Base-by-base conservation (phyloP, 1,140 invertebrate species). In the Nasonia vitripennis region DNA sequence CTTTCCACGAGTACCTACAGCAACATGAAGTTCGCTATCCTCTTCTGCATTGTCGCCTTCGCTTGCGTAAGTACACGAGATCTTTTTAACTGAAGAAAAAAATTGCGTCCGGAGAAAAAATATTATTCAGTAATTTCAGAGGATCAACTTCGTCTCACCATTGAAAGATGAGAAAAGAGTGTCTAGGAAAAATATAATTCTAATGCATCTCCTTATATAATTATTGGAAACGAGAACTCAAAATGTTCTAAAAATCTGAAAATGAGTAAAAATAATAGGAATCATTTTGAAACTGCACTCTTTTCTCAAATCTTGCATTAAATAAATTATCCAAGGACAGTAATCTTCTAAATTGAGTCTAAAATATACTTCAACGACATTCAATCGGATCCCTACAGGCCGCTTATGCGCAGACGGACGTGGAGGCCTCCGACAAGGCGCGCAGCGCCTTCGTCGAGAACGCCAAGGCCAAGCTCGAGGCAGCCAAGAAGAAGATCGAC, bases 11-110 rank as follows among this genome's bases (percentile, higher is more conserved):
- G 48, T 51, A 14, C 17, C 55, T n/a, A 3, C 14, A 62, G 17
- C 55, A 90, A 88, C 89, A 31, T 78, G 17, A 89, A 87, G 78
- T 20, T 81, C 14, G 31, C 41, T 1, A 34, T 88, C 23, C 20
- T 87, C 37, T 45, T 87, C 34, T 90, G 81, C 41, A 1, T 87
- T 2, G 10, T 83, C 34, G 67, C 85, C 23, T 3, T 81, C 12
- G 67, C 71, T 37, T 81, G 75, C 20, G 90, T 90, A 87, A 89
- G 90, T 89, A 84, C 51, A 27, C 34, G 14, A 31, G 10, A 71
- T 71, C 14, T 71, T 71, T 34, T 34, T 34, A 27, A 71, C 14
- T 71, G 23, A 31, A 45, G 10, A 45, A 45, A 45, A 37, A 37
- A 37, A 37, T 37, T 45, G 10, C 6, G 7, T 10, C 41, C 41